phyloP scores from a whole-genome alignment of 2,888 invertebrate genomes.

The Hyalella azteca region DNA sequence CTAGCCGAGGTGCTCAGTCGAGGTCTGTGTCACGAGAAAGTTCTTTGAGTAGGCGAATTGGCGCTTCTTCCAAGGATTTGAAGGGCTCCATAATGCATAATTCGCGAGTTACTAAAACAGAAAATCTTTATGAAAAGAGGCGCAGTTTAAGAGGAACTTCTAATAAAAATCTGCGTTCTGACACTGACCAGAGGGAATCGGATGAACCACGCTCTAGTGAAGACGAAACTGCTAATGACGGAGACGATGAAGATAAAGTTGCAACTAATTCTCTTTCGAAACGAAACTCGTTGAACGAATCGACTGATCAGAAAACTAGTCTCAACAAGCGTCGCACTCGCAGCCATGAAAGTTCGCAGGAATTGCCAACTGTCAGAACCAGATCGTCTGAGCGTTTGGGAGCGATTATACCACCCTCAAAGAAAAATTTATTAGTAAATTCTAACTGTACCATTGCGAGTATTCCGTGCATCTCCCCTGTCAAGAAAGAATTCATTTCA shows the following conservation, averaged over 20 bases:
- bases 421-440: neutral
- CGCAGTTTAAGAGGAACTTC: neutral
- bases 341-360: neutral
- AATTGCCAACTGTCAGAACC: neutral
- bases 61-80: neutral
- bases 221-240: slow-evolving; percentile 9
- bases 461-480: neutral
- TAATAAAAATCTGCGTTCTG: neutral
- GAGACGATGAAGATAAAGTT: slow-evolving; percentile 1
- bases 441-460: neutral
- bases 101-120: neutral
- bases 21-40: neutral
- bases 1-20: neutral
- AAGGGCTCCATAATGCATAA: neutral
- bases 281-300: neutral
- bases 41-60: neutral
- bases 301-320: neutral
- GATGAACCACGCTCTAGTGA: neutral
- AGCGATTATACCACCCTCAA: neutral
- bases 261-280: neutral
- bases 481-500: neutral
- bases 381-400: neutral
- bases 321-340: neutral
- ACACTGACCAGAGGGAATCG: neutral
- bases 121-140: neutral